Conservation (phyloP, 1,140 invertebrate genomes). For the Caerostris extrusa region DNA sequence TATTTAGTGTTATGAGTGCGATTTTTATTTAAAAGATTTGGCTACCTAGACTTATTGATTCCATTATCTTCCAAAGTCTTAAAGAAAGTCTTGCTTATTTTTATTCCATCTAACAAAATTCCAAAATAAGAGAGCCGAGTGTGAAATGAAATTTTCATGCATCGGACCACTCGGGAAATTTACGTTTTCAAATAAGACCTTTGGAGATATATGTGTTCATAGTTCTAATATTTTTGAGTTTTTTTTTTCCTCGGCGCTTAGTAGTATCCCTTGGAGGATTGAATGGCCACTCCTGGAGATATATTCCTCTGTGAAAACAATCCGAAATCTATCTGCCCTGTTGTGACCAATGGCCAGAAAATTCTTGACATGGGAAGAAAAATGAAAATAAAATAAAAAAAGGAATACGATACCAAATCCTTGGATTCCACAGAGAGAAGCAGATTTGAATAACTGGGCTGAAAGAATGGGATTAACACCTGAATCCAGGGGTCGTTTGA, state of each 20-base stretch:
- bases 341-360: conserved; percentile 71
- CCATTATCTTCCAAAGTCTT: no score
- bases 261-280: conserved; percentile 32
- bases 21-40: no score
- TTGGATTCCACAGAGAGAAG: conserved; percentile 2
- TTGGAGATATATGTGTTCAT: conserved; percentile 33
- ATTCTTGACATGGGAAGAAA: conserved; percentile 20
- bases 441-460: conserved; percentile 70
- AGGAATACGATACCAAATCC: conserved; percentile 44
- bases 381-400: neutral
- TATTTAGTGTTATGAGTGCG: no score
- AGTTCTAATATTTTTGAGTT: neutral
- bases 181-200: conserved; percentile 16
- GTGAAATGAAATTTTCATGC: conserved; percentile 61
- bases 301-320: conserved; percentile 57
- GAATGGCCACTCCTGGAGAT: conserved; percentile 27
- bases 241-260: neutral
- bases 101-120: no score
- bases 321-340: conserved; percentile 47
- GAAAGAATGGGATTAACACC: conserved; percentile 65
- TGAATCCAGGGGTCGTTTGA: conserved; percentile 66
- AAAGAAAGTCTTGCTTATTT: no score
- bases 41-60: no score
- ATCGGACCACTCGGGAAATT: conserved; percentile 62
- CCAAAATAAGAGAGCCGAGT: neutral